phyloP scores from a whole-genome alignment of 1,140 invertebrate species.

The Eupeodes corollae region DNA sequence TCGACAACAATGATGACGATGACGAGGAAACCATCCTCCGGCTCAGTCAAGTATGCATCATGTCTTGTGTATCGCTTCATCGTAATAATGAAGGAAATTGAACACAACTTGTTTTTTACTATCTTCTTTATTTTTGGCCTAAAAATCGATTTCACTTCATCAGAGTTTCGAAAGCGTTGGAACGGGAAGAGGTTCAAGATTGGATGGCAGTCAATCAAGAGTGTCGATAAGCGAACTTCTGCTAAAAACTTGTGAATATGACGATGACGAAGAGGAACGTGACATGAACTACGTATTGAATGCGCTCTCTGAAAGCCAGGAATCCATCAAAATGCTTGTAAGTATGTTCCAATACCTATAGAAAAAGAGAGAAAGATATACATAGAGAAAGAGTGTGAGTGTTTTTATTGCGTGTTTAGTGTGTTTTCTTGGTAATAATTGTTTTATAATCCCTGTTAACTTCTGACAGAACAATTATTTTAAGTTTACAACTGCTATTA shows the following conservation, averaged over 20 bases:
- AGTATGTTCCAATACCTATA: not conserved
- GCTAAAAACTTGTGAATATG: not conserved
- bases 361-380: too few relatives aligned
- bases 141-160: too few relatives aligned
- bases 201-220: not conserved
- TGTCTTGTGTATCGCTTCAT: not conserved
- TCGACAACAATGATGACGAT: slow-evolving; percentile 3
- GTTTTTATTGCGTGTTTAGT: too few relatives aligned
- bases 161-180: too few relatives aligned
- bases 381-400: too few relatives aligned
- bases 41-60: not conserved
- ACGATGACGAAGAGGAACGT: slow-evolving; percentile 6
- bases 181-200: too few relatives aligned
- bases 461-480: too few relatives aligned
- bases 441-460: too few relatives aligned
- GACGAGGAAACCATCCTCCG: slow-evolving; percentile 11
- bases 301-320: slow-evolving; percentile 16
- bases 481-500: too few relatives aligned
- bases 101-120: not conserved
- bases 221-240: not conserved
- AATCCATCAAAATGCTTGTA: slow-evolving; percentile 18
- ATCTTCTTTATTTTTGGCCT: not conserved
- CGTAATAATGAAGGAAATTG: not conserved
- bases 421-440: too few relatives aligned
- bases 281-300: slow-evolving; percentile 15